Conservation (phyloP, 2,113 vertebrate species). For the Azemiops feae region DNA sequence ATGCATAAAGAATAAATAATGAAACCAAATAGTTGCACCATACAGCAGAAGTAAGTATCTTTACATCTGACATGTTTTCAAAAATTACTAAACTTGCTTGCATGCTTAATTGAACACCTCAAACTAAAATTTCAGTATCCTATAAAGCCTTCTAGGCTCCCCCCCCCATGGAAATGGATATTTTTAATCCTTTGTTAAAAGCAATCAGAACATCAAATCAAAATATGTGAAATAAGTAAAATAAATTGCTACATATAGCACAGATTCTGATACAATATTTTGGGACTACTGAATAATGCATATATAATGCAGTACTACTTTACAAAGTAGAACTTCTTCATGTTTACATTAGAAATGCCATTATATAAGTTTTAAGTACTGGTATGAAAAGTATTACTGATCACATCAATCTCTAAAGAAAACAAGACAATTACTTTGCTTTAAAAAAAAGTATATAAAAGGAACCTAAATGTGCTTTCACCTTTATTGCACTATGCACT, state of each 20-base stretch:
- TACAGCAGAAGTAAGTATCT: not conserved
- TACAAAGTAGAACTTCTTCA: not conserved
- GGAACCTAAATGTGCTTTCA: not conserved
- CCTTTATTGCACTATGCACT: not conserved
- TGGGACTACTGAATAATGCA: conserved; percentile 25
- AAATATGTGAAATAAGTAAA: not conserved
- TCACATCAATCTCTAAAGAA: not conserved
- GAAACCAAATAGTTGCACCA: not conserved
- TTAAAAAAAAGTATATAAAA: not conserved
- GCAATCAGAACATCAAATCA: not conserved
- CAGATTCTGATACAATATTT: conserved; percentile 23
- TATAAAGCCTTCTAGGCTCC: no score
- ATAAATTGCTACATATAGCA: conserved; percentile 11
- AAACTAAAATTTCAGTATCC: not conserved
- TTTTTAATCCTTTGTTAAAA: not conserved
- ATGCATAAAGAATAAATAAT: not conserved
- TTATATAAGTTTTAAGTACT: conserved; percentile 27
- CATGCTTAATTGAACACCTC: not conserved
- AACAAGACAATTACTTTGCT: not conserved
- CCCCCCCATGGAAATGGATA: not conserved
- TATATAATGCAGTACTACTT: not conserved
- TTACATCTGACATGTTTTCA: not conserved
- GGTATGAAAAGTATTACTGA: conserved; percentile 21
- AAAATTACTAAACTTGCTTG: not conserved
- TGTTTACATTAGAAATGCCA: not conserved